phyloP scores from a whole-genome alignment of 1,140 invertebrate genomes.

The Cyphomyrmex costatus region DNA sequence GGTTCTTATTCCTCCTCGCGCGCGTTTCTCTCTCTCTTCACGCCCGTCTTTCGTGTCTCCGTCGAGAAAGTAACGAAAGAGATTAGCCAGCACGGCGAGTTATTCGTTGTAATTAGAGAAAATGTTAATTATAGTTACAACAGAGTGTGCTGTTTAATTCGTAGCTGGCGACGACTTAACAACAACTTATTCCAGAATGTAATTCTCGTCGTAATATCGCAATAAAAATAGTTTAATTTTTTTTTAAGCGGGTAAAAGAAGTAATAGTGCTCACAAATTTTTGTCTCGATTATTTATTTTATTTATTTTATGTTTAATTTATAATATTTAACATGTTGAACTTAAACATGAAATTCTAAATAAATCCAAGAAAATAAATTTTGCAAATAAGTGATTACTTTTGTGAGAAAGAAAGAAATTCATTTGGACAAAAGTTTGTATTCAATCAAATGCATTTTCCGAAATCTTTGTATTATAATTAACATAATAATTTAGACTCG shows the following conservation, averaged over 20 bases:
- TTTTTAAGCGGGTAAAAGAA: not conserved
- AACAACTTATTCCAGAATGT: constrained; percentile 22
- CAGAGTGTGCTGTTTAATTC: constrained; percentile 59
- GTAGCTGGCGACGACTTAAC: constrained; percentile 62
- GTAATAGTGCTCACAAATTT: not conserved
- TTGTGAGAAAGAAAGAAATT: not conserved
- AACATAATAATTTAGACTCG: constrained; percentile 76
- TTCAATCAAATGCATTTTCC: not conserved
- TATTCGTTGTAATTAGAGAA: constrained; percentile 73
- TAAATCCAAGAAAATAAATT: not conserved
- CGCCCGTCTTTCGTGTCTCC: constrained; percentile 49
- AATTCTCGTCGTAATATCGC: constrained; percentile 8
- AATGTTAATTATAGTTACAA: constrained; percentile 63
- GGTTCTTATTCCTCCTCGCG: constrained; percentile 36
- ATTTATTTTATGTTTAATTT: too few relatives aligned
- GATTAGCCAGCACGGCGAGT: constrained; percentile 61
- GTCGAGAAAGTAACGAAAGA: constrained; percentile 57
- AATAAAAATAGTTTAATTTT: constrained; percentile 21
- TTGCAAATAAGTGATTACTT: not conserved
- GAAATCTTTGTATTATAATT: constrained; percentile 66
- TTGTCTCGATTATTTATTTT: constrained; percentile 11
- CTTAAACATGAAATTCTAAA: too few relatives aligned
- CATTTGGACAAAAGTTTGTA: not conserved
- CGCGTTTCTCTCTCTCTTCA: constrained; percentile 6
- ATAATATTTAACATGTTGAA: not conserved